Evolutionary conservation across 2,888 invertebrate genomes (phyloP), one percentile per base, ranked within the genome.

Genomic region (Phlogophora meticulosa): DNA sequence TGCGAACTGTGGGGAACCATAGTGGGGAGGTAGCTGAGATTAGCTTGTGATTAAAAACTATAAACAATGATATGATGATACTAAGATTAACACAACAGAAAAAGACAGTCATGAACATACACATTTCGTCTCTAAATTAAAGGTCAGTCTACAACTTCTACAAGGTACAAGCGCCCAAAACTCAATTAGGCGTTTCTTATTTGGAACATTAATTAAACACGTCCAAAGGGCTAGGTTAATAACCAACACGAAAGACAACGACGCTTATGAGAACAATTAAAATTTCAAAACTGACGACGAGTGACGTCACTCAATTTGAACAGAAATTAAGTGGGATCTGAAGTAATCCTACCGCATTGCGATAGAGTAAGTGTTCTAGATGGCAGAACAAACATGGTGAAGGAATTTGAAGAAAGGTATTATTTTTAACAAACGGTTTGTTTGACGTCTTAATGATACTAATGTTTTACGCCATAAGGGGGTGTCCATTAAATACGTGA

Each of bases 261-360:
- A 22, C 43, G 2, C 63, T 67, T 17, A 64, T 76, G 45, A 70
- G 45, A 51, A 58, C 55, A 58, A 76, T 78, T 80, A 78, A 45
- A 57, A 45, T 1, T 70, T 46, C 15, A 38, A 15, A 57, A 51
- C 61, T 24, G 10, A 17, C 53, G 42, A 72, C 28, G 20, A 52
- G 20, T 65, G 62, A 56, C 69, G 63, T 80, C 72, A 72, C 57
- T 15, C 15, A 43, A 64, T 76, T 79, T 68, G 46, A 46, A 72
- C 57, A 65, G 46, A 68, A 58, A 63, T 49, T 60, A 62, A 70
- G 46, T 36, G 55, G 67, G 15, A 59, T 73, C 34, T 63, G n/a
- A 55, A 63, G 45, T 82, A 70, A 76, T 78, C 72, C 42, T 65
- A 56, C 62, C 51, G 49, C 58, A 72, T 58, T 61, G 65, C 60